Evolutionary conservation across 53 echinoderm and acorn worm species (phyloP), one percentile per base, ranked within the genome.

Genomic region (Stichopus horrens): DNA sequence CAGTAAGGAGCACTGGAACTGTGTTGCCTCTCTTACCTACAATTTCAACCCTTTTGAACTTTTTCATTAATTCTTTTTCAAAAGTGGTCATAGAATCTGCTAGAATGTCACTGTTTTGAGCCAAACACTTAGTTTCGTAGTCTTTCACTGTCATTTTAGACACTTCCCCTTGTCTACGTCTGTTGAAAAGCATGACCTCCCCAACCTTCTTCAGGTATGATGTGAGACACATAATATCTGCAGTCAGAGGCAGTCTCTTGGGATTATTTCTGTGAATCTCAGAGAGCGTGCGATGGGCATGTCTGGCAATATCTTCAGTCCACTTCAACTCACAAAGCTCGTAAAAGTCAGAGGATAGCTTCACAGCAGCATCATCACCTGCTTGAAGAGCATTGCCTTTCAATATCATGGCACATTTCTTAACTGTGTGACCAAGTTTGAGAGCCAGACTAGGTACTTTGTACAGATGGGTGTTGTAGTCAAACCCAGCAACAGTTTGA

Each of bases 1-100:
- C 13, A 52, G 88, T 91, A 7, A 93, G 13, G 16, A 93, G 76
- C 18, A 89, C 86, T 74, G 93, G 93, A 5, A 93, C 91, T n/a
- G 63, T 16, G 11, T 91, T 58, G 8, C 93, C 91, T 86, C 83
- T 88, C 74, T 91, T 93, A 21, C 91, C 93, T 76, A 86, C 73
- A 52, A 91, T 82, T 60, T 93, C 91, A 53, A 93, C 91, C 9
- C 88, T 23, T 52, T 56, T 58, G 22, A 93, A 52, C 55, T 59
- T 52, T 52, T 86, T 75, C 53, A 77, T 78, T 8, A 91, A 65
- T 37, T 56, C 57, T 83, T 91, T 65, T 22, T 91, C 91, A 55
- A 93, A 57, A 53, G 9, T 56, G 85, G 74, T 71, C 21, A 91
- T 65, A 53, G 80, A 57, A 55, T 76, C 88, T 65, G 88, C 77